Conservation (phyloP, 2,797 vertebrate genomes). For the Ctenochaetus hawaiiensis region DNA sequence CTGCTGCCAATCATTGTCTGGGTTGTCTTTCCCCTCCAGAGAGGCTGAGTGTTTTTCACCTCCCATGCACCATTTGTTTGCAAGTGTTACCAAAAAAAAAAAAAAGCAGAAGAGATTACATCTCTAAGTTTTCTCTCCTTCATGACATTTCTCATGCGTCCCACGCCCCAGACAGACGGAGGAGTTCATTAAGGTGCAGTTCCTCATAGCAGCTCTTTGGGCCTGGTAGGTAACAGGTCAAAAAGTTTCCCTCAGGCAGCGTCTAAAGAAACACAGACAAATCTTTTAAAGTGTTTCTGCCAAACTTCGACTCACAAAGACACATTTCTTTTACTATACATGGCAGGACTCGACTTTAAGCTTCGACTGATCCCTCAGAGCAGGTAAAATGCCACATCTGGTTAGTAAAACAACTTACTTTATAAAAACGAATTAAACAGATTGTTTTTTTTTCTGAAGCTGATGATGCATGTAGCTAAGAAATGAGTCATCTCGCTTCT, state of each 20-base stretch:
- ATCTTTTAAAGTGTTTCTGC: background rate
- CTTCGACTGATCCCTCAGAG: too few relatives aligned
- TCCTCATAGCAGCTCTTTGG: slow-evolving; percentile 43
- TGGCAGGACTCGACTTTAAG: too few relatives aligned
- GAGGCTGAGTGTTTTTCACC: slow-evolving; percentile 42
- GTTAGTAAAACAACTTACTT: too few relatives aligned
- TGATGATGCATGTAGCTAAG: too few relatives aligned
- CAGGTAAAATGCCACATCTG: too few relatives aligned
- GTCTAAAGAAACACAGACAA: slow-evolving; percentile 33
- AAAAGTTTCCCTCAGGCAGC: slow-evolving; percentile 51
- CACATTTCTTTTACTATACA: background rate
- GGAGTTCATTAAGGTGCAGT: slow-evolving; percentile 64
- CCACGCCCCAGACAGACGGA: slow-evolving; percentile 60
- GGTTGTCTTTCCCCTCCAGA: slow-evolving; percentile 59
- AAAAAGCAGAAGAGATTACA: slow-evolving; percentile 69
- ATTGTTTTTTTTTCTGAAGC: too few relatives aligned
- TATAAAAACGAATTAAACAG: too few relatives aligned
- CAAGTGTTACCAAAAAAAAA: slow-evolving; percentile 59
- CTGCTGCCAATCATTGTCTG: slow-evolving; percentile 80
- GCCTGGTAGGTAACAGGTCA: slow-evolving; percentile 60
- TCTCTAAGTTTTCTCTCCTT: slow-evolving; percentile 54
- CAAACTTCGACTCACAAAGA: background rate
- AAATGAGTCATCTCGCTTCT: too few relatives aligned
- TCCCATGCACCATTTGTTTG: slow-evolving; percentile 53
- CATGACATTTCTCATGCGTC: slow-evolving; percentile 63